These are phyloP conservation scores for Cyprinodon diabolis DNA, from an alignment of 2,797 vertebrate genomes.

Conservation along the genomic window DNA sequence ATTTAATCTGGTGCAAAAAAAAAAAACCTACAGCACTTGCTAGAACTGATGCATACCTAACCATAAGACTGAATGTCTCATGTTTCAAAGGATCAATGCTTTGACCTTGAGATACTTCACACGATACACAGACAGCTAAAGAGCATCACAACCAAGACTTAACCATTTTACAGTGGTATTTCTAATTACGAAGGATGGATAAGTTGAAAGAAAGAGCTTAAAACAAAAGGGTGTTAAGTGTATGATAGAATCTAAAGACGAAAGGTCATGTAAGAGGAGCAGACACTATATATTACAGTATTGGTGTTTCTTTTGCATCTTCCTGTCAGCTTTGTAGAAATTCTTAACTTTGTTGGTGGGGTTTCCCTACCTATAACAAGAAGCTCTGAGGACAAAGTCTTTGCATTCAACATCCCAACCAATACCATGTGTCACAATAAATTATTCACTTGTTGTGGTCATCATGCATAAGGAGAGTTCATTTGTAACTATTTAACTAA, in stretches of 20 bases:
- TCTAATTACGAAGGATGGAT: neutral
- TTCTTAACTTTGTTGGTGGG: neutral
- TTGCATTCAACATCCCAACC: neutral
- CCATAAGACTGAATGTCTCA: slow-evolving; percentile 5
- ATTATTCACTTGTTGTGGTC: neutral
- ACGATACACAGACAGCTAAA: slow-evolving; percentile 19
- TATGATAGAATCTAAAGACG: neutral
- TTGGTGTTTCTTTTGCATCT: too few relatives aligned
- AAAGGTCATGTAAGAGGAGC: neutral
- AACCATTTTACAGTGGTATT: neutral
- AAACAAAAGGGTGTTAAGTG: neutral
- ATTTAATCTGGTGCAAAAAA: slow-evolving; percentile 56
- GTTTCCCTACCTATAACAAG: neutral
- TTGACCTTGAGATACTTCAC: slow-evolving; percentile 32
- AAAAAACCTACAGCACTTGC: slow-evolving; percentile 30
- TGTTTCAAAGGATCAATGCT: slow-evolving; percentile 15
- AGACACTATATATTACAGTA: too few relatives aligned
- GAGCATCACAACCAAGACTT: neutral
- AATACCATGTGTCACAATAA: neutral
- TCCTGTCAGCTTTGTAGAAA: neutral
- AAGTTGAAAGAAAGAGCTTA: neutral
- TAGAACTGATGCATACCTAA: slow-evolving; percentile 28
- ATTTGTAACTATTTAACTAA: neutral
- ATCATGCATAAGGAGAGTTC: neutral
- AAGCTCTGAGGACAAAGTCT: neutral